A percentile compares a stretch with the other conserved stretches of the same genome.
Evolutionary conservation across 1,140 invertebrate species (phyloP).

Genomic region (Thaumatotibia leucotreta): DNA sequence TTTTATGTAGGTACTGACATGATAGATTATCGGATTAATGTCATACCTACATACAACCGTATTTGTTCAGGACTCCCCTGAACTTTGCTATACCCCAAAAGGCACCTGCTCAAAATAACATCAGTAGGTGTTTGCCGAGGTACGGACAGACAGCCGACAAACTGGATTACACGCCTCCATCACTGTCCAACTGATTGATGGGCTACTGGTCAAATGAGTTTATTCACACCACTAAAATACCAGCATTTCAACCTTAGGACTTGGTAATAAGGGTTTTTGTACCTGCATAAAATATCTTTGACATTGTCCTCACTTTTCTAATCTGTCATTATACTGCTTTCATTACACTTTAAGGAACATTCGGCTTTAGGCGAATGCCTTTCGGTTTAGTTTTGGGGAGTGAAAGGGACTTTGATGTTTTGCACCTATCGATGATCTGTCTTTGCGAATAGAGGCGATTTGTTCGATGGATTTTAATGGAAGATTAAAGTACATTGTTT

Average conservation of each 20-base stretch:
- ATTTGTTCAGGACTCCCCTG: not conserved
- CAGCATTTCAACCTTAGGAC: slow-evolving; percentile 13
- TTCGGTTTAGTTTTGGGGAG: not conserved
- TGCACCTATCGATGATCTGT: slow-evolving; percentile 18
- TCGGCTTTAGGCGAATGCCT: not conserved
- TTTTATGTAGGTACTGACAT: not conserved
- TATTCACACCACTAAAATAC: not conserved
- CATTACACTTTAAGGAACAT: not conserved
- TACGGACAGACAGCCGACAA: slow-evolving; percentile 55
- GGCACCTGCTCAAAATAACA: slow-evolving; percentile 52
- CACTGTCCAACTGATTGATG: slow-evolving; percentile 67
- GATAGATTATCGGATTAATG: not conserved
- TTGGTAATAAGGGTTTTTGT: not conserved
- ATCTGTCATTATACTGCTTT: slow-evolving; percentile 27
- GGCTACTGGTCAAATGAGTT: slow-evolving; percentile 47
- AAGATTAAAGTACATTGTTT: slow-evolving; percentile 7
- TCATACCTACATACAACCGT: not conserved
- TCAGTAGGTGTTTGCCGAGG: slow-evolving; percentile 52
- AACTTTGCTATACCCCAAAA: slow-evolving; percentile 16
- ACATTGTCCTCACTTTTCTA: slow-evolving; percentile 31
- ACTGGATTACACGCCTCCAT: slow-evolving; percentile 69
- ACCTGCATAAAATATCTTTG: slow-evolving; percentile 9
- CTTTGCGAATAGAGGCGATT: slow-evolving; percentile 16
- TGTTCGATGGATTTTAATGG: slow-evolving; percentile 8
- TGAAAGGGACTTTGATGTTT: not conserved